A percentile compares a stretch with the other conserved stretches of the same genome.
Conservation (phyloP, 2,888 invertebrate genomes). For the Drosophila picticornis region DNA sequence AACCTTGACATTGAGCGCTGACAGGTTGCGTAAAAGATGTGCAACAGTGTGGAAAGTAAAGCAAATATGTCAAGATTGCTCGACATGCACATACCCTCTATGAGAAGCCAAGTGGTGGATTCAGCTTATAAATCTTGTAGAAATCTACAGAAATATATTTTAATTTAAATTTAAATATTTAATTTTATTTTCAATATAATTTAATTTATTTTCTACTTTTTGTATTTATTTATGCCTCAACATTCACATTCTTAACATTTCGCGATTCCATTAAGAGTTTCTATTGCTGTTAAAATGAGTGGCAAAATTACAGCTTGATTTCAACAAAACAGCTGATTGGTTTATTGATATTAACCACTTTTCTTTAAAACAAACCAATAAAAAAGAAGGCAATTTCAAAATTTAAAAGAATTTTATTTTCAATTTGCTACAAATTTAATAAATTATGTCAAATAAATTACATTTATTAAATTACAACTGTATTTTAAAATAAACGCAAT, state of each 20-base stretch:
- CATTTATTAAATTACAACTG: background rate
- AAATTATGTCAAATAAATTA: background rate
- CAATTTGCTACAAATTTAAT: background rate
- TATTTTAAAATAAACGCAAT: background rate
- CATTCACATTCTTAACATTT: background rate
- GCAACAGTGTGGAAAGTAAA: conserved; percentile 66
- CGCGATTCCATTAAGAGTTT: background rate
- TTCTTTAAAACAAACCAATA: background rate
- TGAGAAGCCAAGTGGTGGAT: background rate
- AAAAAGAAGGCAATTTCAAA: background rate
- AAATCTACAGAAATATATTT: background rate
- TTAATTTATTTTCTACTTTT: background rate
- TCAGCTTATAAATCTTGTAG: background rate
- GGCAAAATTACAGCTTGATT: background rate
- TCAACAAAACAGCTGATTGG: background rate
- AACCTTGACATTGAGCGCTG: conserved; percentile 74
- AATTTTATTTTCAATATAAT: background rate
- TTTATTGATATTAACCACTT: background rate
- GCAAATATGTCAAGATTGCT: conserved; percentile 7
- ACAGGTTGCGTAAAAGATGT: conserved; percentile 63
- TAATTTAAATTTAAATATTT: background rate
- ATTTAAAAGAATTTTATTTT: background rate
- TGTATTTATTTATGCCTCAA: background rate
- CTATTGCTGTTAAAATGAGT: background rate
- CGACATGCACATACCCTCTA: conserved; percentile 17